These are phyloP conservation scores for Ornithorhynchus anatinus DNA, from an alignment of 2,113 vertebrate species.

Conservation along the genomic window DNA sequence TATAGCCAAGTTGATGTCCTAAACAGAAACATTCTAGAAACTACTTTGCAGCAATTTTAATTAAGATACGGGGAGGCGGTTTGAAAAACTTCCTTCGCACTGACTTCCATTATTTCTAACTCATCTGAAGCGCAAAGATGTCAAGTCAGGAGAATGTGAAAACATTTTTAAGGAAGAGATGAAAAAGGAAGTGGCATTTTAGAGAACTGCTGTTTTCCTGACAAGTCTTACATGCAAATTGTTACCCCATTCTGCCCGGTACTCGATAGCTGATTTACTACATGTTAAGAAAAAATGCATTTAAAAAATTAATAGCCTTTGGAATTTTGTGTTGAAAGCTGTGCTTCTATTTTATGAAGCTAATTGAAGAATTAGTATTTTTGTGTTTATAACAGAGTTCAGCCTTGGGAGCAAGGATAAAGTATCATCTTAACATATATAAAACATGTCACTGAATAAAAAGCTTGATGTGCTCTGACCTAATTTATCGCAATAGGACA, in stretches of 20 bases:
- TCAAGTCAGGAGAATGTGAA: not conserved
- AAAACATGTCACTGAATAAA: not conserved
- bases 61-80: too few species aligned
- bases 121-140: not conserved
- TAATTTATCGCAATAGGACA: too few species aligned
- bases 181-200: not conserved
- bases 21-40: too few species aligned
- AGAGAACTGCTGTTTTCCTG: not conserved
- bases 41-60: too few species aligned
- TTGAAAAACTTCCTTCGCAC: not conserved
- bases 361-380: not conserved
- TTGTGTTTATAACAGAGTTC: not conserved
- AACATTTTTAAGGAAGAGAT: not conserved
- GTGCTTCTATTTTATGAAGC: not conserved
- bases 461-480: too few species aligned
- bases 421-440: not conserved
- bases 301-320: conserved; percentile 7
- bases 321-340: not conserved
- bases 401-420: not conserved
- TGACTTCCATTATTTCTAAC: not conserved
- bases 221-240: not conserved
- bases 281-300: not conserved
- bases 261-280: not conserved
- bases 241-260: not conserved
- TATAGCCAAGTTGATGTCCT: too few species aligned